A percentile compares a stretch with the other conserved stretches of the same genome.
phyloP scores from a whole-genome alignment of 1,140 invertebrate genomes.

The Drosophila chauvacae region DNA sequence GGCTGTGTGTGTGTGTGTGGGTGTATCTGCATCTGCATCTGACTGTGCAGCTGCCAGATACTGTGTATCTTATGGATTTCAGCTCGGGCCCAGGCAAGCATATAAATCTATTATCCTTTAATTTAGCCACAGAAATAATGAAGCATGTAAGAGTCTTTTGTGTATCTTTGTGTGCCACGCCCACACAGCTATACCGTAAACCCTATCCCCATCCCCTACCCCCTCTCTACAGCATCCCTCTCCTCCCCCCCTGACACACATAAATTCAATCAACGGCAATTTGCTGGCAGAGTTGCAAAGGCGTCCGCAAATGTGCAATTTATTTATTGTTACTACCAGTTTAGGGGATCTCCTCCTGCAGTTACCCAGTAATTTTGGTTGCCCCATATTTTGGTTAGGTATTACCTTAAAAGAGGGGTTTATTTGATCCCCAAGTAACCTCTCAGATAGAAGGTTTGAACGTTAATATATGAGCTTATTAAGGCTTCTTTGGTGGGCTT shows the following conservation, averaged over 20 bases:
- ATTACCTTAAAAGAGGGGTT: neutral
- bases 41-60: constrained; percentile 26
- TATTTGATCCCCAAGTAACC: neutral
- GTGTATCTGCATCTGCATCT: constrained; percentile 30
- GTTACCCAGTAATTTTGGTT: constrained; percentile 13
- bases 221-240: neutral
- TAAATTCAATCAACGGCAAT: constrained; percentile 76
- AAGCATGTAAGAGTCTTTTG: constrained; percentile 65
- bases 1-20: neutral
- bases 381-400: neutral
- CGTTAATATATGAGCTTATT: neutral
- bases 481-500: neutral
- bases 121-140: constrained; percentile 76
- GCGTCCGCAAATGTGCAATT: constrained; percentile 68
- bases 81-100: constrained; percentile 54
- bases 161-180: constrained; percentile 34
- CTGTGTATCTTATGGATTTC: constrained; percentile 64
- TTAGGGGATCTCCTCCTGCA: neutral
- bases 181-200: neutral
- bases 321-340: constrained; percentile 60
- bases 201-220: neutral
- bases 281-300: constrained; percentile 62
- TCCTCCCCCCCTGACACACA: constrained; percentile 26
- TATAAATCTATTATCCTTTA: constrained; percentile 81
- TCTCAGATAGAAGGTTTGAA: no score